Evolutionary conservation across 2,797 vertebrate genomes (phyloP).

Genomic region (Semaprochilodus insignis): DNA sequence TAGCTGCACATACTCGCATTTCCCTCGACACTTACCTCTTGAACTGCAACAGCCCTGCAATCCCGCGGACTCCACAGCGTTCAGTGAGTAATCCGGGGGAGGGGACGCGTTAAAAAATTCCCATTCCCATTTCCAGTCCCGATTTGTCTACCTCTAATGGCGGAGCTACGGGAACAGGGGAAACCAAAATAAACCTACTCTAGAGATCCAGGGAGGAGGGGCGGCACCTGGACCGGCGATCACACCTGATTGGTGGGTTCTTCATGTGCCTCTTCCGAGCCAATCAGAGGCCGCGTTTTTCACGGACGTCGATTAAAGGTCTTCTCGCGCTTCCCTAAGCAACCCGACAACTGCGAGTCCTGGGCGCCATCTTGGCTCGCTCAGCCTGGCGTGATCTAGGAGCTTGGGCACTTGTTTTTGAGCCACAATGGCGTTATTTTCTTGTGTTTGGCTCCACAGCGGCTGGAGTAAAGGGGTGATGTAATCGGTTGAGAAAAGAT

Average conservation of each 20-base stretch:
- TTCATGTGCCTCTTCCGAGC: constrained; percentile 45
- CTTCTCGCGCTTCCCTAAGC: constrained; percentile 38
- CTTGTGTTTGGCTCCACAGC: constrained; percentile 35
- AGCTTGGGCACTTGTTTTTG: background rate
- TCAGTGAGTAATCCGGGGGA: constrained; percentile 40
- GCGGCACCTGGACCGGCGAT: constrained; percentile 55
- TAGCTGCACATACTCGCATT: constrained; percentile 18
- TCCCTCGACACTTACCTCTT: constrained; percentile 29
- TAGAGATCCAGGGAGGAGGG: constrained; percentile 61
- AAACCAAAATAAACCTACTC: constrained; percentile 83
- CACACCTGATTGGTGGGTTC: constrained; percentile 49
- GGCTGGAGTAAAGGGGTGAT: constrained; percentile 42
- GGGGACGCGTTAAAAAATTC: constrained; percentile 59
- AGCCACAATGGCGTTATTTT: constrained; percentile 58
- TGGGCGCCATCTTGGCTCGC: constrained; percentile 52
- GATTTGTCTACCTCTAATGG: constrained; percentile 78
- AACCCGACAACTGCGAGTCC: constrained; percentile 40
- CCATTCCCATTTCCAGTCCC: constrained; percentile 68
- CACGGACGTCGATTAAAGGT: constrained; percentile 58
- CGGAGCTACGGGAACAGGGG: constrained; percentile 78
- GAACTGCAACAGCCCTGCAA: constrained; percentile 35
- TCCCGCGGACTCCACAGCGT: constrained; percentile 18
- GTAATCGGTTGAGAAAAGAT: constrained; percentile 60
- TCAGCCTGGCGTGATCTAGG: background rate
- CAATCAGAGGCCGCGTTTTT: constrained; percentile 52